These are phyloP conservation scores for Phrynocephalus forsythii DNA, from an alignment of 2,797 vertebrate species.

Conservation along the genomic window DNA sequence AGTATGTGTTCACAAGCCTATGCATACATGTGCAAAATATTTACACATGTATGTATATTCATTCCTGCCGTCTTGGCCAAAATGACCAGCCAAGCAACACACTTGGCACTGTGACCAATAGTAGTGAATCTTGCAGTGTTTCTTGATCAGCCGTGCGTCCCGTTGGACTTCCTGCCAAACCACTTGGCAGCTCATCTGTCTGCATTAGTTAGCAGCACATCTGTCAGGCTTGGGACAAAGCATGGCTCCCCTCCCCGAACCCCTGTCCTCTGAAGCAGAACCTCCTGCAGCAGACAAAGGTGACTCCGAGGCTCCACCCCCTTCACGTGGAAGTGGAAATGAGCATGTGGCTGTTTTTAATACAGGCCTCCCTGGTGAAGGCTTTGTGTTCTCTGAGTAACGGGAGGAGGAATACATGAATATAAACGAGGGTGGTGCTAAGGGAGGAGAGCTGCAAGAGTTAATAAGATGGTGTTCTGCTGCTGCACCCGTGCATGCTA, in stretches of 20 bases:
- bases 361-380: conserved; percentile 68
- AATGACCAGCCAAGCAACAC: conserved; percentile 21
- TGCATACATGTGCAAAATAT: not conserved
- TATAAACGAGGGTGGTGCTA: conserved; percentile 68
- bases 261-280: conserved; percentile 64
- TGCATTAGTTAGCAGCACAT: conserved; percentile 67
- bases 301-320: conserved; percentile 59
- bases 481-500: conserved; percentile 58
- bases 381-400: conserved; percentile 66
- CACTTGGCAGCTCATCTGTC: conserved; percentile 59
- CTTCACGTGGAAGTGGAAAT: conserved; percentile 70
- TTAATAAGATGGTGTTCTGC: conserved; percentile 69
- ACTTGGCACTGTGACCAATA: conserved; percentile 47
- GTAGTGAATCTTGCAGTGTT: conserved; percentile 34
- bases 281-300: conserved; percentile 70
- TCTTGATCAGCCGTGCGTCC: conserved; percentile 49
- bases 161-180: conserved; percentile 47
- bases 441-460: conserved; percentile 63
- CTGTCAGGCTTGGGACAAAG: conserved; percentile 68
- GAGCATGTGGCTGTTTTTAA: conserved; percentile 69
- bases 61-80: conserved; percentile 31
- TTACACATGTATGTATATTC: not conserved
- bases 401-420: conserved; percentile 72
- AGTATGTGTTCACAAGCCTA: not conserved
- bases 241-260: conserved; percentile 59